Percentiles rank a stretch among this genome's conserved stretches.
These are phyloP conservation scores for Paralichthys olivaceus DNA, from an alignment of 2,113 vertebrate species.

Conservation along the genomic window DNA sequence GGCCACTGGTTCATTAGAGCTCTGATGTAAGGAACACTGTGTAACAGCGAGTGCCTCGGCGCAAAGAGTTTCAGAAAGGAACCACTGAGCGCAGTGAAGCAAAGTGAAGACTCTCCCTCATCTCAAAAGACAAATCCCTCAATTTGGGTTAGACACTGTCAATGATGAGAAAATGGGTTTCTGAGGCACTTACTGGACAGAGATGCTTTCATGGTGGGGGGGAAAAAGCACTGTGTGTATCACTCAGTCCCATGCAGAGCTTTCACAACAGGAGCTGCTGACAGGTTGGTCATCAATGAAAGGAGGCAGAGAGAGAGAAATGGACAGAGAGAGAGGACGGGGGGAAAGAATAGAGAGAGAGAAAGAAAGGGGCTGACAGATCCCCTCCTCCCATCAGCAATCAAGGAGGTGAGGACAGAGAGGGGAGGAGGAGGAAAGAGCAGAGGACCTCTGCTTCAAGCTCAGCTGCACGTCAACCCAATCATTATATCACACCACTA, in stretches of 20 bases:
- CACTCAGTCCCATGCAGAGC: slow-evolving; percentile 53
- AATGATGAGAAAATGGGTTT: slow-evolving; percentile 40
- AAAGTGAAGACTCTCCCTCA: slow-evolving; percentile 32
- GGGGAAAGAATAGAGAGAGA: slow-evolving; percentile 34
- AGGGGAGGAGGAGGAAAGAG: slow-evolving; percentile 53
- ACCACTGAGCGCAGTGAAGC: slow-evolving; percentile 45
- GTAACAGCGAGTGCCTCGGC: slow-evolving; percentile 39
- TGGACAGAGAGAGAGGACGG: slow-evolving; percentile 31
- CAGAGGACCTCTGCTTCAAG: slow-evolving; percentile 59
- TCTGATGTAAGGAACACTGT: slow-evolving; percentile 64
- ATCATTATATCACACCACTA: slow-evolving; percentile 56
- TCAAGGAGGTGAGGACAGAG: slow-evolving; percentile 69
- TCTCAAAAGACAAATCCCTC: slow-evolving; percentile 57
- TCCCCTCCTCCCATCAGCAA: slow-evolving; percentile 55
- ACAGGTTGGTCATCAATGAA: slow-evolving; percentile 72
- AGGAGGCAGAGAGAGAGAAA: slow-evolving; percentile 42
- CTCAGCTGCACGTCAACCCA: slow-evolving; percentile 72
- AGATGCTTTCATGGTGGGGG: slow-evolving; percentile 38
- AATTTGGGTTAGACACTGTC: slow-evolving; percentile 48
- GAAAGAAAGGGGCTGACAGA: slow-evolving; percentile 51
- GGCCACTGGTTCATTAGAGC: slow-evolving; percentile 76
- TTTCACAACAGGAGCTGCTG: slow-evolving; percentile 68
- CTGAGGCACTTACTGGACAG: slow-evolving; percentile 28
- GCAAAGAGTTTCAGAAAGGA: slow-evolving; percentile 49
- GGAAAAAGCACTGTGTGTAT: slow-evolving; percentile 1